Evolutionary conservation across 1,140 invertebrate species (phyloP), one percentile per base, ranked within the genome.

Genomic region (Drosophila pectinifera): DNA sequence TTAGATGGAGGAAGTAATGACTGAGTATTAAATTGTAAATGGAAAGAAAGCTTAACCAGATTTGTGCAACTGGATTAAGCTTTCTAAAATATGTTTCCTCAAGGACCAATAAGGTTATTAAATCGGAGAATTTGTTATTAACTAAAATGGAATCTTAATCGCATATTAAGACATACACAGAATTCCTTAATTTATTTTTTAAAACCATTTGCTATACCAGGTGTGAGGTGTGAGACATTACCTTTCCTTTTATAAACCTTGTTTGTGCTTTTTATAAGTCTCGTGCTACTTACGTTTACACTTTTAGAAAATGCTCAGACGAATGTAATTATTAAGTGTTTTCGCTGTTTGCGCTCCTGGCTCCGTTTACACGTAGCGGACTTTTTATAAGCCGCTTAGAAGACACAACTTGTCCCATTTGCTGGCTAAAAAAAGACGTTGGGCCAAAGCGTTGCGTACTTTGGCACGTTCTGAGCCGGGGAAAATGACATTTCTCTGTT

Each of bases 401-500:
- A 54, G 26, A 55, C 38, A 55, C 51, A 45, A 45, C 39, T 43
- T 63, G 38, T 20, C 28, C 59, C 24, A 31, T 39, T 49, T 49
- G 22, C 16, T 10, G 5, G 34, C 10, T 39, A 39, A 62, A 67
- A 53, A 31, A 63, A 46, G 24, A 31, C 22, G 36, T 41, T n/a
- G 16, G 2, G 57, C 53, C 26, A 53, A 41, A 55, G 41, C 48
- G 62, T 57, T 67, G 73, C 61, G 53, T 41, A 76, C 73, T 76
- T 76, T 76, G 73, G 73, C 73, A 76, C 73, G 73, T 76, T 46
- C 72, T 49, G 18, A 74, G 58, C 41, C 45, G 45, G 39, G 72
- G 24, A 24, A 76, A 76, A 76, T 76, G 73, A 58, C 73, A 57
- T 76, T 76, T 76, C 61, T 67, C 18, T 75, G 73, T 67, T 67